Conservation (phyloP, 1,140 invertebrate genomes). For the Agrilus planipennis region DNA sequence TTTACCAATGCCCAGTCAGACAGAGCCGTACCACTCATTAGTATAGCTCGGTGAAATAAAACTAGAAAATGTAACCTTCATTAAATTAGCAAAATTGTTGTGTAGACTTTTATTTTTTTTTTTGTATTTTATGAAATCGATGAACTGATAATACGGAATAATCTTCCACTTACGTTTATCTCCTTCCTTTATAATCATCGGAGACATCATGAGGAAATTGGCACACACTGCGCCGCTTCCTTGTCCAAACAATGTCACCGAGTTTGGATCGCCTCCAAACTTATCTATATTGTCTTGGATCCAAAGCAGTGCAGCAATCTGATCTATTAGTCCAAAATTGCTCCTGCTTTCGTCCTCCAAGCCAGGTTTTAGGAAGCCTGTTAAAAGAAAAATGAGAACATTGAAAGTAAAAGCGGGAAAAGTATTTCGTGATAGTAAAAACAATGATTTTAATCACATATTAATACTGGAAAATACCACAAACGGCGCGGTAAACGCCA, state of each 20-base stretch:
- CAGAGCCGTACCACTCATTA: conserved; percentile 89
- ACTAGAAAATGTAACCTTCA: conserved; percentile 53
- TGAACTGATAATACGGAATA: too few species aligned
- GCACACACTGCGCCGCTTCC: conserved; percentile 88
- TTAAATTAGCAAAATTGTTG: too few species aligned
- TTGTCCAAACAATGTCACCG: conserved; percentile 85
- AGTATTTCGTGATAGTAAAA: too few species aligned
- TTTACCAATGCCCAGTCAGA: conserved; percentile 78
- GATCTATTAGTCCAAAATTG: conserved; percentile 83
- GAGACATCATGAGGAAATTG: conserved; percentile 79
- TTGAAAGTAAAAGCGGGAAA: too few species aligned
- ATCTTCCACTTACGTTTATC: conserved; percentile 21
- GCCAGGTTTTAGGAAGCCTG: conserved; percentile 70
- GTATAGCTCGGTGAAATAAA: conserved; percentile 80
- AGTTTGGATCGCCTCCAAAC: conserved; percentile 74
- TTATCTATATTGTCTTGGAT: conserved; percentile 72
- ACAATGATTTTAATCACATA: too few species aligned
- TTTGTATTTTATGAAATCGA: too few species aligned
- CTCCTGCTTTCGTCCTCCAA: conserved; percentile 55
- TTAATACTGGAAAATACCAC: too few species aligned
- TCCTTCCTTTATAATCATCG: conserved; percentile 38
- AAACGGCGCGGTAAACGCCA: too few species aligned
- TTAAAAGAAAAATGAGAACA: conserved; percentile 19
- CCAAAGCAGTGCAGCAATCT: conserved; percentile 79
- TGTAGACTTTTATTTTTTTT: too few species aligned